Percentiles rank a stretch among this genome's conserved stretches.
These are phyloP conservation scores for Epirrhoe alternata DNA, from an alignment of 2,888 invertebrate species.

Conservation along the genomic window DNA sequence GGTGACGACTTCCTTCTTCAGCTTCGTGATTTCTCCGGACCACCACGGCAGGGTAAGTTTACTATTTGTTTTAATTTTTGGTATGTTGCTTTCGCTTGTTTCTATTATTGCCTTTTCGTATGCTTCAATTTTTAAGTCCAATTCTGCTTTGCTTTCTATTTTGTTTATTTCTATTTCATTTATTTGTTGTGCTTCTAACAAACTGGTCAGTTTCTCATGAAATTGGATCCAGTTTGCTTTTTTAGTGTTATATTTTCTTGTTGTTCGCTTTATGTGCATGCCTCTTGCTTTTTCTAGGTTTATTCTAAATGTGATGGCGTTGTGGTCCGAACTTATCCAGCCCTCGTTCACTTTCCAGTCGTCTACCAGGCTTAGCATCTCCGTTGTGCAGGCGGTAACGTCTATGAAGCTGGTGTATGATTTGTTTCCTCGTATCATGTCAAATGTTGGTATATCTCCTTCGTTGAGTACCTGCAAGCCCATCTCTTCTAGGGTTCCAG, in stretches of 20 bases:
- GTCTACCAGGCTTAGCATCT: conserved; percentile 25
- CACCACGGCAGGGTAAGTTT: not conserved
- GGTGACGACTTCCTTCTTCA: not conserved
- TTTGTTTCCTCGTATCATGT: conserved; percentile 36
- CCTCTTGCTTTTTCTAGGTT: not conserved
- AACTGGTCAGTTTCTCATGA: conserved; percentile 3
- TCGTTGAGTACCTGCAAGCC: conserved; percentile 44
- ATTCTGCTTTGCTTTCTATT: not conserved
- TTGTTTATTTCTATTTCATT: not conserved
- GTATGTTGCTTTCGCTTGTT: not conserved
- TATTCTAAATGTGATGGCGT: conserved; percentile 40
- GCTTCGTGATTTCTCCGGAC: not conserved
- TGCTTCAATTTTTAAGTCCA: not conserved
- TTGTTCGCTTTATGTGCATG: no score
- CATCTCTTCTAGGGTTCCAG: conserved; percentile 29
- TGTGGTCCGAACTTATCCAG: no score
- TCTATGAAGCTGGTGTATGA: not conserved
- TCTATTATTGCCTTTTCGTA: not conserved
- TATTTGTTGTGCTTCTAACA: not conserved
- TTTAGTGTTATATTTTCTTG: not conserved
- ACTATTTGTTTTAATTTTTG: not conserved
- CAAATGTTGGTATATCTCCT: conserved; percentile 44
- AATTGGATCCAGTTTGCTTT: not conserved
- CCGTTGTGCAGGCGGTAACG: conserved; percentile 36
- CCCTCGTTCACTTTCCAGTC: conserved; percentile 37